Percentiles rank a stretch among this genome's conserved stretches.
These are phyloP conservation scores for Cephus spinipes DNA, from an alignment of 2,888 invertebrate genomes.

Conservation along the genomic window DNA sequence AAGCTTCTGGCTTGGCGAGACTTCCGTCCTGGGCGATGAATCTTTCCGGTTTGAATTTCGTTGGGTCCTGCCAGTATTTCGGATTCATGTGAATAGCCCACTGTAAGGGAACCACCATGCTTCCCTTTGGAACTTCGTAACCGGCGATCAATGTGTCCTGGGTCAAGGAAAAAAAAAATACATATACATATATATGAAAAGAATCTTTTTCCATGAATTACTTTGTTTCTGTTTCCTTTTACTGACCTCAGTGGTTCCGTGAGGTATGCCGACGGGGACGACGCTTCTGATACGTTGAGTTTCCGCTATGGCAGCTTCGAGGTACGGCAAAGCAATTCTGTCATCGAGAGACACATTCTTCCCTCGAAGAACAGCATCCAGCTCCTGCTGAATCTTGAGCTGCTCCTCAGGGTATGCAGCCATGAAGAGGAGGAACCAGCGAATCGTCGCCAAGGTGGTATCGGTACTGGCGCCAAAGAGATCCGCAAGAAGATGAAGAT, in stretches of 20 bases:
- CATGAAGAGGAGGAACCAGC: conserved; percentile 86
- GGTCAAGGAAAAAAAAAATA: neutral
- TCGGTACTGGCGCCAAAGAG: conserved; percentile 89
- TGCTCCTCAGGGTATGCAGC: conserved; percentile 76
- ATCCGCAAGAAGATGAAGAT: conserved; percentile 82
- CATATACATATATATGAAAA: no score
- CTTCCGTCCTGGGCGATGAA: conserved; percentile 76
- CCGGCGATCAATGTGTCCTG: conserved; percentile 72
- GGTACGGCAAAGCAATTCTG: conserved; percentile 69
- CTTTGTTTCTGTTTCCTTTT: no score
- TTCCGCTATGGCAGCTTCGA: conserved; percentile 83
- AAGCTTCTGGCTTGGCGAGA: conserved; percentile 75
- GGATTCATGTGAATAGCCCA: conserved; percentile 86
- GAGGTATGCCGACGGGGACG: conserved; percentile 87
- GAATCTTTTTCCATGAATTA: no score
- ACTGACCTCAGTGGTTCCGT: conserved; percentile 74
- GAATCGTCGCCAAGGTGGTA: conserved; percentile 82
- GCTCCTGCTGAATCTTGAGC: conserved; percentile 73
- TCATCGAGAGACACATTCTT: conserved; percentile 70
- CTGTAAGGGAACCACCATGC: conserved; percentile 82
- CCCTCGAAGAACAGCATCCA: conserved; percentile 56
- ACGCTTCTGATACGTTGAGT: conserved; percentile 83
- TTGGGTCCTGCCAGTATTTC: conserved; percentile 75
- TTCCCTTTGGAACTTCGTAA: conserved; percentile 76
- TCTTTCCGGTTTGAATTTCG: conserved; percentile 76